These are phyloP conservation scores for Carlito syrichta DNA, from an alignment of 2,113 vertebrate genomes.

Conservation along the genomic window DNA sequence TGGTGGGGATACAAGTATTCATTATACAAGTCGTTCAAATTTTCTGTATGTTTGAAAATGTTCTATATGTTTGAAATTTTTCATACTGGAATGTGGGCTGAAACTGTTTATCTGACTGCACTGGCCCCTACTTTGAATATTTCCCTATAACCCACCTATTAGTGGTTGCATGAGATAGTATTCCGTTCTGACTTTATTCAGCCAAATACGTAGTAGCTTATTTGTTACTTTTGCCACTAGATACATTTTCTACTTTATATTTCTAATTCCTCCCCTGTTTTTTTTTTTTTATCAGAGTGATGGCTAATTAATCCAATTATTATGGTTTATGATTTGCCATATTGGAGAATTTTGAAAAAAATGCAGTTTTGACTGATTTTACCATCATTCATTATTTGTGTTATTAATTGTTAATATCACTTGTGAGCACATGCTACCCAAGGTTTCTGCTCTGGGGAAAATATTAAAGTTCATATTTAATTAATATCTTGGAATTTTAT, in stretches of 20 bases:
- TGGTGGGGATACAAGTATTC: not conserved
- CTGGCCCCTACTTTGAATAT: not conserved
- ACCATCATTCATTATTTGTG: slow-evolving; percentile 29
- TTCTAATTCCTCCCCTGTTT: not conserved
- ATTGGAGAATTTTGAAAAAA: not conserved
- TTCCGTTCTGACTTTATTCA: not conserved
- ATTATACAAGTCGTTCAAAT: not conserved
- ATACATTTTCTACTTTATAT: not conserved
- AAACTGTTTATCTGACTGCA: not conserved
- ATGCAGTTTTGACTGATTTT: slow-evolving; percentile 20
- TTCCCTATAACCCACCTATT: not conserved
- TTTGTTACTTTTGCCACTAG: not conserved
- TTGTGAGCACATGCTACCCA: not conserved
- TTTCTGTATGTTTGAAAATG: not conserved
- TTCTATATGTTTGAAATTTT: not conserved
- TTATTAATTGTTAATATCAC: slow-evolving; percentile 47
- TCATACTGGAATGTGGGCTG: not conserved
- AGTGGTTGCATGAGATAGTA: not conserved
- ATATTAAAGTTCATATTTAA: slow-evolving; percentile 57
- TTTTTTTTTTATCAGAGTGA: not conserved
- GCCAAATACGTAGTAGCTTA: not conserved
- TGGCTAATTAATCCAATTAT: not conserved
- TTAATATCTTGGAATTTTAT: slow-evolving; percentile 66
- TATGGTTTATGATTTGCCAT: not conserved
- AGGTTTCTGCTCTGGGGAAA: slow-evolving; percentile 4